These are phyloP conservation scores for Anseranas semipalmata DNA, from an alignment of 2,113 vertebrate species.

Conservation along the genomic window DNA sequence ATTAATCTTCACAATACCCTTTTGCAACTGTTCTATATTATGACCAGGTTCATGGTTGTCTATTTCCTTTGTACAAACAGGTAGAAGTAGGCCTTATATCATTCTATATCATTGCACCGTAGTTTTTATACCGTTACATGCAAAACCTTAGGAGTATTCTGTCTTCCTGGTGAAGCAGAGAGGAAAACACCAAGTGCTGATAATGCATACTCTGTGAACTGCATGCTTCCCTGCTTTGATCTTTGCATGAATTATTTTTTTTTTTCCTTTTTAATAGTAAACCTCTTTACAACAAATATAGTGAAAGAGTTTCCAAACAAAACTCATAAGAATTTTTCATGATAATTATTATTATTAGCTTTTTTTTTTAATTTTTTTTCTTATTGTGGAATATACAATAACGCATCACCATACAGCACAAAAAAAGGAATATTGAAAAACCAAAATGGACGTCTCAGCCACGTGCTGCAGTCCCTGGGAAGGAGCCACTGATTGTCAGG, in stretches of 20 bases:
- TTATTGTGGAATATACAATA: slow-evolving; percentile 80
- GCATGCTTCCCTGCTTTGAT: background rate
- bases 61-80: background rate
- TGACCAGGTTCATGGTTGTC: background rate
- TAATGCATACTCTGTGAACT: background rate
- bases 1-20: background rate
- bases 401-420: slow-evolving; percentile 81
- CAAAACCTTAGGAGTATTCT: background rate
- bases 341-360: slow-evolving; percentile 37
- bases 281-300: slow-evolving; percentile 87
- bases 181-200: background rate
- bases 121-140: background rate
- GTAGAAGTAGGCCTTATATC: background rate
- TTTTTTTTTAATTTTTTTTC: slow-evolving; percentile 34
- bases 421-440: slow-evolving; percentile 72
- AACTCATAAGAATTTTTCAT: slow-evolving; percentile 78
- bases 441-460: slow-evolving; percentile 66
- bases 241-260: slow-evolving; percentile 61
- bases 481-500: slow-evolving; percentile 78
- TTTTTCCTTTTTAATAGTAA: slow-evolving; percentile 81
- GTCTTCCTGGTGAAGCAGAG: background rate
- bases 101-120: background rate
- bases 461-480: slow-evolving; percentile 67
- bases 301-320: slow-evolving; percentile 84
- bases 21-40: background rate